Percentiles rank a stretch among this genome's conserved stretches.
These are phyloP conservation scores for Tachina lurida DNA, from an alignment of 2,888 invertebrate genomes.

Conservation along the genomic window DNA sequence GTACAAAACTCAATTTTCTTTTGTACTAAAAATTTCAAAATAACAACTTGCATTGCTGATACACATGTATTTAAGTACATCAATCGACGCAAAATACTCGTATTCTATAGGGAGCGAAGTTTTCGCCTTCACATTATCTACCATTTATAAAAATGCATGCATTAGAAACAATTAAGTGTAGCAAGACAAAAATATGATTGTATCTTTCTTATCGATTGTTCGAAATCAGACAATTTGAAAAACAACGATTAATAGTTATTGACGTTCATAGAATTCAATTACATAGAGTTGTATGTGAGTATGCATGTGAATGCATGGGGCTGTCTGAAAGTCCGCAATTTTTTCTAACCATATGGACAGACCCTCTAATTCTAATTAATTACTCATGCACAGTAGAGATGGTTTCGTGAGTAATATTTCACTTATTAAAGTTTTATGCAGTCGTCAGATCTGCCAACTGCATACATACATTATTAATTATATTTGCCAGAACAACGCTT, in stretches of 20 bases:
- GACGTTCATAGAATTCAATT: constrained; percentile 57
- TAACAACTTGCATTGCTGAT: no score
- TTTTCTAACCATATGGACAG: constrained; percentile 35
- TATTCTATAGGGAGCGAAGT: neutral
- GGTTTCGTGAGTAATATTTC: neutral
- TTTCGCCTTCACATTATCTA: neutral
- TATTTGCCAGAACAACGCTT: no score
- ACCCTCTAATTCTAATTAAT: constrained; percentile 60
- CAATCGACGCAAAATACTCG: neutral
- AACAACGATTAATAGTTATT: constrained; percentile 67
- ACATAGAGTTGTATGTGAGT: neutral
- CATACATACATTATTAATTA: no score
- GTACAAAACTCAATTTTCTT: no score
- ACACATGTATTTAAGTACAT: no score
- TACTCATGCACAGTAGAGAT: constrained; percentile 19
- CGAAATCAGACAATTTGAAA: constrained; percentile 65
- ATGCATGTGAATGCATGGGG: neutral
- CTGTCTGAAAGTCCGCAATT: constrained; percentile 10
- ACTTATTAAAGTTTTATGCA: no score
- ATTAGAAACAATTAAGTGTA: constrained; percentile 43
- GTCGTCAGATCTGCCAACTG: no score
- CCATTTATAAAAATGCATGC: constrained; percentile 16
- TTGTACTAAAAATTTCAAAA: no score
- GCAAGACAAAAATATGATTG: constrained; percentile 31
- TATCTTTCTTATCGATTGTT: constrained; percentile 61